These are phyloP conservation scores for Conus ventricosus DNA, from an alignment of 1,140 invertebrate genomes.

Conservation along the genomic window DNA sequence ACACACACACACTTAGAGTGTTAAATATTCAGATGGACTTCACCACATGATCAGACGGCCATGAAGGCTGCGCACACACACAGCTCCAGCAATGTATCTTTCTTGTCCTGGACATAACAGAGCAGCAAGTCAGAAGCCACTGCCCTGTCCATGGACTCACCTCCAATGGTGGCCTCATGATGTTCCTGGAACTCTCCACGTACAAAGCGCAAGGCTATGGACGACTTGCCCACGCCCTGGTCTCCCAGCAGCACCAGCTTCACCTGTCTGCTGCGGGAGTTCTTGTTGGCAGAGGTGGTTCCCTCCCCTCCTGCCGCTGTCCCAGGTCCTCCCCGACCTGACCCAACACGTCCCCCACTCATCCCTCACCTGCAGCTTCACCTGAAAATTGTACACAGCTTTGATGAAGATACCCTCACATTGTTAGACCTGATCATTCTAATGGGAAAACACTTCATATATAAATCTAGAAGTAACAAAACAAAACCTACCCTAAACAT, in stretches of 20 bases:
- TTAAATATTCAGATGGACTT: too few species aligned
- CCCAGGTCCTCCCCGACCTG: not conserved
- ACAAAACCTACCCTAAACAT: too few species aligned
- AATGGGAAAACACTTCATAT: too few species aligned
- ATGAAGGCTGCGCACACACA: too few species aligned
- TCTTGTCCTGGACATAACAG: too few species aligned
- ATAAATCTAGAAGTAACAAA: too few species aligned
- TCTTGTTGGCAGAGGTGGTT: conserved; percentile 82
- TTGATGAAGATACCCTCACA: too few species aligned
- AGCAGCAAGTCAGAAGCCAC: not conserved
- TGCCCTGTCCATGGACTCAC: conserved; percentile 75
- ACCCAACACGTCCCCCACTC: not conserved
- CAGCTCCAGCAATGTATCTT: too few species aligned
- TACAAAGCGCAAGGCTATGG: conserved; percentile 97
- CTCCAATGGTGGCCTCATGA: conserved; percentile 99
- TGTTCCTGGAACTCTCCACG: conserved; percentile 99
- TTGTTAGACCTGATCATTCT: too few species aligned
- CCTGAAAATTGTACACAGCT: too few species aligned
- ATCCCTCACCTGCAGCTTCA: not conserved
- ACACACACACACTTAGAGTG: too few species aligned
- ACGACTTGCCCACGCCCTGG: conserved; percentile 99
- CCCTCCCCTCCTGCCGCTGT: conserved; percentile 77
- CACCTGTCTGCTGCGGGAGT: conserved; percentile 86
- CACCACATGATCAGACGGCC: too few species aligned
- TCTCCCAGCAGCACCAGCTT: conserved; percentile 98